These are phyloP conservation scores for Oryzias curvinotus DNA, from an alignment of 2,113 vertebrate genomes.

Conservation along the genomic window DNA sequence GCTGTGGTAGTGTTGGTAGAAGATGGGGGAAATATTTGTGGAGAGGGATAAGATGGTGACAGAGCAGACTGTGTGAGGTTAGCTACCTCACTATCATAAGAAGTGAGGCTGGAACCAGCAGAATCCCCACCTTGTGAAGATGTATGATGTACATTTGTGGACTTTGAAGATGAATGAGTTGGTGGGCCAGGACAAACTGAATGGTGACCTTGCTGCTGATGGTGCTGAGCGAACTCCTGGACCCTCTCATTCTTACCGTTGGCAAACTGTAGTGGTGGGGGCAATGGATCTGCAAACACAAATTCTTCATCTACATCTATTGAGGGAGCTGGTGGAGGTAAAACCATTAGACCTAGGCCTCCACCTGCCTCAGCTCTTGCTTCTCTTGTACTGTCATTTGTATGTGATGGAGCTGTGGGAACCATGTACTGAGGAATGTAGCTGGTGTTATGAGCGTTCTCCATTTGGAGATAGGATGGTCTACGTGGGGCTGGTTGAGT, in stretches of 20 bases:
- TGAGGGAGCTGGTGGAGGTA: conserved; percentile 89
- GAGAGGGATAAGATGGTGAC: conserved; percentile 73
- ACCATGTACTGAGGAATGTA: conserved; percentile 71
- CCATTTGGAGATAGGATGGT: conserved; percentile 77
- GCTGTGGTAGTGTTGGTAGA: conserved; percentile 45
- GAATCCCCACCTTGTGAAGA: conserved; percentile 83
- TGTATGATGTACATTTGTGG: conserved; percentile 45
- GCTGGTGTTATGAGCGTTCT: conserved; percentile 57
- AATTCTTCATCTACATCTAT: conserved; percentile 91
- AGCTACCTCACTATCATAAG: conserved; percentile 92
- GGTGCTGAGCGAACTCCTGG: conserved; percentile 57
- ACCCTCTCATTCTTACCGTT: conserved; percentile 80
- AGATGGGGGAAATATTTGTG: conserved; percentile 67
- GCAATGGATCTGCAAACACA: conserved; percentile 88
- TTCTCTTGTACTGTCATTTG: conserved; percentile 41
- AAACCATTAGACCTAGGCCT: conserved; percentile 82
- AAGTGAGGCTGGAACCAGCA: conserved; percentile 88
- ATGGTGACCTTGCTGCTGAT: conserved; percentile 49
- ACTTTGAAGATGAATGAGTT: conserved; percentile 44
- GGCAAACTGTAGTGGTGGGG: conserved; percentile 90
- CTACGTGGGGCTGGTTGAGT: conserved; percentile 69
- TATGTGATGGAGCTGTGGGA: conserved; percentile 53
- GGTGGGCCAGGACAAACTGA: conserved; percentile 56
- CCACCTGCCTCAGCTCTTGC: conserved; percentile 32
- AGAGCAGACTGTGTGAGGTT: conserved; percentile 85